Percentiles rank a stretch among this genome's conserved stretches.
Conservation (phyloP, 2,888 invertebrate species). For the Alloscopus bannaensis region DNA sequence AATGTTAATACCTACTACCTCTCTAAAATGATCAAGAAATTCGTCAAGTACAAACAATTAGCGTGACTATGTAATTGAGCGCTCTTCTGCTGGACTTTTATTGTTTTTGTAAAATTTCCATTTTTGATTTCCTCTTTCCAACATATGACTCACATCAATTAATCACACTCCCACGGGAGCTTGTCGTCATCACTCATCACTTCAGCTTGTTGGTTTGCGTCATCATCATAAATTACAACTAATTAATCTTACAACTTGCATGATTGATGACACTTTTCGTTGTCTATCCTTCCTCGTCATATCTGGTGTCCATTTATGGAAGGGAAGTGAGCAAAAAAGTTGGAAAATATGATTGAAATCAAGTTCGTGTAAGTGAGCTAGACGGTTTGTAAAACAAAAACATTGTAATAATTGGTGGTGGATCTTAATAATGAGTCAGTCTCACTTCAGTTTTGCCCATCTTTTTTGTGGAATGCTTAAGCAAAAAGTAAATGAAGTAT, state of each 20-base stretch:
- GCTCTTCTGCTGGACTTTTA: too few relatives aligned
- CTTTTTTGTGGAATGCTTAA: too few relatives aligned
- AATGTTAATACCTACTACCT: too few relatives aligned
- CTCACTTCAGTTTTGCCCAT: too few relatives aligned
- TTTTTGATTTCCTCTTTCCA: too few relatives aligned
- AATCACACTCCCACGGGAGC: background rate
- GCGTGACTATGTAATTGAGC: too few relatives aligned
- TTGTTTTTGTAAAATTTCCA: too few relatives aligned
- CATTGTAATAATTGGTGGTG: constrained; percentile 17
- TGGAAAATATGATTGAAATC: constrained; percentile 7
- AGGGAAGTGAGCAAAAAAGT: background rate
- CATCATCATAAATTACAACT: constrained; percentile 8
- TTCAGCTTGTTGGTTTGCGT: background rate
- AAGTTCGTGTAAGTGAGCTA: constrained; percentile 24
- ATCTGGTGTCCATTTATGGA: constrained; percentile 23
- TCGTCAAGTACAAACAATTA: too few relatives aligned
- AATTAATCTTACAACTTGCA: constrained; percentile 9
- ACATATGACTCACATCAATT: background rate
- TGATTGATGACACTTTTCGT: constrained; percentile 24
- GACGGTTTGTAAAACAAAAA: constrained; percentile 38
- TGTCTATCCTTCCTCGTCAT: background rate
- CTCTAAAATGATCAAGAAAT: too few relatives aligned
- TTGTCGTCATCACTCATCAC: constrained; percentile 36
- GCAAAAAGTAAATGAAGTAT: too few relatives aligned
- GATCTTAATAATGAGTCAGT: constrained; percentile 7